Evolutionary conservation across 2,113 vertebrate genomes (phyloP).

Genomic region (Poecile atricapillus): DNA sequence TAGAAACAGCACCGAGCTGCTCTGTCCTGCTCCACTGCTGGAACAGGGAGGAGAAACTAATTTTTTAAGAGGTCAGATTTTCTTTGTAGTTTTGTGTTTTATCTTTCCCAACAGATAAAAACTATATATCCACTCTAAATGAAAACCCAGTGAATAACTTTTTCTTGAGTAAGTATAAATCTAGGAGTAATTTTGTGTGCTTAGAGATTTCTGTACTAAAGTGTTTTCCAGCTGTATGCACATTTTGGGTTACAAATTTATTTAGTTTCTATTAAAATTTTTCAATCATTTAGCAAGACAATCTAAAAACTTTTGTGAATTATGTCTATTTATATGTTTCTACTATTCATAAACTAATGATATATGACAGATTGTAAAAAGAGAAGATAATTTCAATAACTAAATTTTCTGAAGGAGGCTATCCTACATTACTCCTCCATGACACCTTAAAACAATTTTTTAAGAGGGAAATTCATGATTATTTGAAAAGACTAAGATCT

Average conservation of each 20-base stretch:
- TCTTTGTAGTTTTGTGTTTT: not conserved
- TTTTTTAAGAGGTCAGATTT: not conserved
- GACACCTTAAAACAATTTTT: not conserved
- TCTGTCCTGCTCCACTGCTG: too few relatives aligned
- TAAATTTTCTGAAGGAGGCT: not conserved
- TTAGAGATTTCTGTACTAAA: not conserved
- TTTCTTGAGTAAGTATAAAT: not conserved
- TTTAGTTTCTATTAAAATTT: not conserved
- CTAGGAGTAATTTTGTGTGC: not conserved
- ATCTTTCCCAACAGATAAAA: not conserved
- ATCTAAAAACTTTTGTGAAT: not conserved
- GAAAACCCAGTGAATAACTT: not conserved
- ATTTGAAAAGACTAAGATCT: not conserved
- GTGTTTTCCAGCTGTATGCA: not conserved
- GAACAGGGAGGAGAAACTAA: not conserved
- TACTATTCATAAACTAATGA: not conserved
- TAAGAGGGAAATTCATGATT: conserved; percentile 5
- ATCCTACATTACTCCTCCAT: not conserved
- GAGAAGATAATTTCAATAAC: not conserved
- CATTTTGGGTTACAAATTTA: not conserved
- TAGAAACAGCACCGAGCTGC: fast-evolving
- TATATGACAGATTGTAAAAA: not conserved
- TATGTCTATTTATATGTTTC: not conserved
- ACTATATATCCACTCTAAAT: not conserved
- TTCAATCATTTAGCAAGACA: not conserved